A percentile compares a stretch with the other conserved stretches of the same genome.
Conservation (phyloP, 2,113 vertebrate genomes). For the Poecilia latipinna region DNA sequence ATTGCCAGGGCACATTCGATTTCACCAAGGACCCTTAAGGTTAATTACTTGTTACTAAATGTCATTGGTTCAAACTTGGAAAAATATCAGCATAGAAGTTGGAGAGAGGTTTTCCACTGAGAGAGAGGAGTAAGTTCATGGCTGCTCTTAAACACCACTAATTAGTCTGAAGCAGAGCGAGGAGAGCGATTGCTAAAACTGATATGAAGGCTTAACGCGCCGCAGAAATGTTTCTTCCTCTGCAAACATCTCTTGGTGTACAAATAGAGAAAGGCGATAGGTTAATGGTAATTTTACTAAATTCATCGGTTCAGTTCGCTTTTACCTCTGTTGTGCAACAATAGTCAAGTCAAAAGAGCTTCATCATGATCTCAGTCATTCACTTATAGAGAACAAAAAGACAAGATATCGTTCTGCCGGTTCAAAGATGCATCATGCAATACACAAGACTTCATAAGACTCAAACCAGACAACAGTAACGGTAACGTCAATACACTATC, state of each 20-base stretch:
- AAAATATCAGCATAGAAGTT: slow-evolving; percentile 17
- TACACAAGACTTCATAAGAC: too few relatives aligned
- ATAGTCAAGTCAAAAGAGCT: too few relatives aligned
- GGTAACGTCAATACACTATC: too few relatives aligned
- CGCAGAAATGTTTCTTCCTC: neutral
- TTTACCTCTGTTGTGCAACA: neutral
- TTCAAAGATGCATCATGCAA: too few relatives aligned
- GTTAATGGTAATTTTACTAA: neutral
- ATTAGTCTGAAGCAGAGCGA: slow-evolving; percentile 2
- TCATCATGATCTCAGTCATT: too few relatives aligned
- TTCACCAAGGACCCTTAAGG: slow-evolving; percentile 8
- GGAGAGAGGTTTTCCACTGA: neutral
- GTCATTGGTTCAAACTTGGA: slow-evolving; percentile 25
- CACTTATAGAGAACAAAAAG: too few relatives aligned
- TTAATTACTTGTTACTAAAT: slow-evolving; percentile 47
- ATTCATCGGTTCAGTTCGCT: neutral
- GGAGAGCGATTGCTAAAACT: neutral
- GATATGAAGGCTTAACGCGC: neutral
- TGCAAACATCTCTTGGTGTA: neutral
- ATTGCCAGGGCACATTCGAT: slow-evolving; percentile 7
- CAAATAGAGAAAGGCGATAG: neutral
- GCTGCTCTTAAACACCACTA: neutral
- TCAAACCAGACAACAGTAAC: too few relatives aligned
- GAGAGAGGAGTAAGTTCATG: neutral
- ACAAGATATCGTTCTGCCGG: too few relatives aligned